Conservation (phyloP, 1,140 invertebrate genomes). For the Drosophila eugracilis region DNA sequence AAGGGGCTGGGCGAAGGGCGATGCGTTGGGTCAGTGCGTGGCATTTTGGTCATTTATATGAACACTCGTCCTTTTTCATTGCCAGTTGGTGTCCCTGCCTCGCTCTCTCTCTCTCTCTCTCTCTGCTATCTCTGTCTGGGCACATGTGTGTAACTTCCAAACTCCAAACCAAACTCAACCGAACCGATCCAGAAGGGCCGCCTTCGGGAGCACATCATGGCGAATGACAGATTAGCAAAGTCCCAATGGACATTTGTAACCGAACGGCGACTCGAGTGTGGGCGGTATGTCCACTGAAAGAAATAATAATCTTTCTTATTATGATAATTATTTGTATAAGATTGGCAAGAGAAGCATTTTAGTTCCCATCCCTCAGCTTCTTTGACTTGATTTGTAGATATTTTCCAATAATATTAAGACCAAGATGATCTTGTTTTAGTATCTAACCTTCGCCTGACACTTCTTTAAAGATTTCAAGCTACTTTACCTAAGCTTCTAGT, state of each 20-base stretch:
- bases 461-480: too few relatives aligned
- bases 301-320: not conserved
- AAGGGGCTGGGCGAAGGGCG: slow-evolving; percentile 30
- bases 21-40: slow-evolving; percentile 79
- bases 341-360: not conserved
- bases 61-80: slow-evolving; percentile 81
- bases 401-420: too few relatives aligned
- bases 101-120: slow-evolving; percentile 5
- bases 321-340: not conserved
- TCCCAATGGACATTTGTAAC: slow-evolving; percentile 84
- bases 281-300: slow-evolving; percentile 16
- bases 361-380: not conserved
- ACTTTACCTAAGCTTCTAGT: too few relatives aligned
- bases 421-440: too few relatives aligned
- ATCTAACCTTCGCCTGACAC: too few relatives aligned
- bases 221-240: slow-evolving; percentile 84
- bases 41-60: slow-evolving; percentile 84
- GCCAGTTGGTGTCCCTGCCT: slow-evolving; percentile 60
- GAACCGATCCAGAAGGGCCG: slow-evolving; percentile 63
- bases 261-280: slow-evolving; percentile 53
- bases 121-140: slow-evolving; percentile 32
- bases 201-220: slow-evolving; percentile 79
- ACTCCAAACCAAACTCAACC: slow-evolving; percentile 45
- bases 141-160: slow-evolving; percentile 63
- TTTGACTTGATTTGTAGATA: not conserved